A percentile compares a stretch with the other conserved stretches of the same genome.
Evolutionary conservation across 2,888 invertebrate species (phyloP).

Genomic region (Pterostichus niger): DNA sequence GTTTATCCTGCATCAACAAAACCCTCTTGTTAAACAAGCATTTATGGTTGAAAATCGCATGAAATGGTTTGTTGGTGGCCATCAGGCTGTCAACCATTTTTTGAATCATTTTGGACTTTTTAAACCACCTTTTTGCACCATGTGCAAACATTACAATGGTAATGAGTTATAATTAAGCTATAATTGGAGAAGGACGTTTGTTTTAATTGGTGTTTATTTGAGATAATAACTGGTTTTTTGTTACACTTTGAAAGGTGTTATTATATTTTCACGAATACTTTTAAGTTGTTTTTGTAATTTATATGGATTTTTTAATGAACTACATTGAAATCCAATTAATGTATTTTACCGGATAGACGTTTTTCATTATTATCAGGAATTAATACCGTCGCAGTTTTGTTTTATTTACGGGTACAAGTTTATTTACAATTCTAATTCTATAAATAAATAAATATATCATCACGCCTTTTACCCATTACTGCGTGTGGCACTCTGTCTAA

Average conservation of each 20-base stretch:
- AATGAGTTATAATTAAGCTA: slow-evolving; percentile 59
- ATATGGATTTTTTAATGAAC: slow-evolving; percentile 29
- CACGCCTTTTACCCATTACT: no score
- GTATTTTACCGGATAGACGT: not conserved
- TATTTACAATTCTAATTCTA: no score
- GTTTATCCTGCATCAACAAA: slow-evolving; percentile 9
- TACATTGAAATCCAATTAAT: slow-evolving; percentile 18
- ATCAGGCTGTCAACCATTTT: slow-evolving; percentile 3
- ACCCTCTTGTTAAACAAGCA: slow-evolving; percentile 26
- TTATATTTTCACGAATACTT: slow-evolving; percentile 6
- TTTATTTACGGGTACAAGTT: not conserved
- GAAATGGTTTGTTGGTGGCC: slow-evolving; percentile 3
- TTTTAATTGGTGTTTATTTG: slow-evolving; percentile 61
- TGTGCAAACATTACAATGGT: slow-evolving; percentile 54
- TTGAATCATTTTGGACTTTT: slow-evolving; percentile 11
- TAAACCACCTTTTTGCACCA: slow-evolving; percentile 26
- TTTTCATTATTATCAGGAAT: slow-evolving; percentile 7
- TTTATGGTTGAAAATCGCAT: slow-evolving; percentile 18
- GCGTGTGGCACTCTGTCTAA: no score
- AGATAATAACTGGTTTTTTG: slow-evolving; percentile 46
- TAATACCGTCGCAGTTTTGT: not conserved
- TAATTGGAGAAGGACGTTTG: slow-evolving; percentile 47
- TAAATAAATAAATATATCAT: no score
- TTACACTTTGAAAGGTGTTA: slow-evolving; percentile 40
- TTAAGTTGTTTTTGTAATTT: slow-evolving; percentile 16